Conservation (phyloP, 2,888 invertebrate genomes). For the Patella pellucida region DNA sequence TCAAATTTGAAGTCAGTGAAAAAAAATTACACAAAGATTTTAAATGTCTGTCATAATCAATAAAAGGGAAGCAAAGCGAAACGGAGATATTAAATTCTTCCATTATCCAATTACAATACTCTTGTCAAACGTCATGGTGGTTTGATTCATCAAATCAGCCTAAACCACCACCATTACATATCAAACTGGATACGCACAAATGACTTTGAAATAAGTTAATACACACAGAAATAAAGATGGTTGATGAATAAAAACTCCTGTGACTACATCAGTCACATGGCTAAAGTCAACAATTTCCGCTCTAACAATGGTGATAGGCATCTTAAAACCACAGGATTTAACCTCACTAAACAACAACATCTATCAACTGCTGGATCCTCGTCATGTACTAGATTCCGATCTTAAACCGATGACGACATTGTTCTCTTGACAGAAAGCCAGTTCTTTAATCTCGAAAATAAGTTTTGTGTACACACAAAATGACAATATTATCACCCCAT, state of each 20-base stretch:
- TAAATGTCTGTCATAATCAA: background rate
- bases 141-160: background rate
- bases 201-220: background rate
- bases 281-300: slow-evolving; percentile 9
- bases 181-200: background rate
- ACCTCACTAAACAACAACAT: background rate
- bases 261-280: background rate
- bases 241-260: background rate
- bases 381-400: background rate
- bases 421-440: slow-evolving; percentile 21
- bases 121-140: slow-evolving; percentile 9
- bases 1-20: too few relatives aligned
- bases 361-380: background rate
- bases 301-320: background rate
- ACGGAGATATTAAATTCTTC: background rate
- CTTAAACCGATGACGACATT: slow-evolving; percentile 13
- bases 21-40: slow-evolving; percentile 1
- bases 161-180: slow-evolving; percentile 5
- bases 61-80: slow-evolving; percentile 1
- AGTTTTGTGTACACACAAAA: slow-evolving; percentile 8
- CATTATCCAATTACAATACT: slow-evolving; percentile 5
- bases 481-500: background rate
- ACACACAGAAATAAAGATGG: background rate
- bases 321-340: slow-evolving; percentile 1
- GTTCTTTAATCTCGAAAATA: slow-evolving; percentile 15